Evolutionary conservation across 2,888 invertebrate genomes (phyloP).

Genomic region (Rhogogaster chlorosoma): DNA sequence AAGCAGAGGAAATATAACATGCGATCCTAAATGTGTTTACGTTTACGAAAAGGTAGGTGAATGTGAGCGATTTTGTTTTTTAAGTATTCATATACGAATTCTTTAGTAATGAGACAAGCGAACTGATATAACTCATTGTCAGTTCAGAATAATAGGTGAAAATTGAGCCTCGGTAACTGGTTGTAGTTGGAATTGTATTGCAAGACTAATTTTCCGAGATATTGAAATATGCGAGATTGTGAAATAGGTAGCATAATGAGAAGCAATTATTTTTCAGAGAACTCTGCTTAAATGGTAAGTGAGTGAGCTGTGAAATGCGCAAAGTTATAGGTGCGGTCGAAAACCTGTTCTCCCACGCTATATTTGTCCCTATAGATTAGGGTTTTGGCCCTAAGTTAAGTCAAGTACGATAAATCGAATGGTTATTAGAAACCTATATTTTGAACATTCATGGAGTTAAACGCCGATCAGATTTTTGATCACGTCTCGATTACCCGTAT

Average conservation of each 20-base stretch:
- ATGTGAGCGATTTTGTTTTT: background rate
- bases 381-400: slow-evolving; percentile 24
- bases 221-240: background rate
- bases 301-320: slow-evolving; percentile 6
- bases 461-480: background rate
- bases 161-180: background rate
- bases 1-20: too few species aligned
- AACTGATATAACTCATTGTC: background rate
- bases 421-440: background rate
- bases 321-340: slow-evolving; percentile 65
- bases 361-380: slow-evolving; percentile 37
- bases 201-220: background rate
- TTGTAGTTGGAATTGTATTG: background rate
- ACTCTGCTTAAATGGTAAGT: slow-evolving; percentile 34
- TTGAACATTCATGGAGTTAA: background rate
- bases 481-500: slow-evolving; percentile 56
- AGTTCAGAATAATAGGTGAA: background rate
- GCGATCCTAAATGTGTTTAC: too few species aligned
- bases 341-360: slow-evolving; percentile 62
- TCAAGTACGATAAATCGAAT: background rate
- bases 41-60: background rate
- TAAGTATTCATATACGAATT: background rate
- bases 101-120: background rate
- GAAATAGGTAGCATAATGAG: background rate
- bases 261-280: background rate